Evolutionary conservation across 2,888 invertebrate genomes (phyloP), one percentile per base, ranked within the genome.

Genomic region (Anthrax anthrax): DNA sequence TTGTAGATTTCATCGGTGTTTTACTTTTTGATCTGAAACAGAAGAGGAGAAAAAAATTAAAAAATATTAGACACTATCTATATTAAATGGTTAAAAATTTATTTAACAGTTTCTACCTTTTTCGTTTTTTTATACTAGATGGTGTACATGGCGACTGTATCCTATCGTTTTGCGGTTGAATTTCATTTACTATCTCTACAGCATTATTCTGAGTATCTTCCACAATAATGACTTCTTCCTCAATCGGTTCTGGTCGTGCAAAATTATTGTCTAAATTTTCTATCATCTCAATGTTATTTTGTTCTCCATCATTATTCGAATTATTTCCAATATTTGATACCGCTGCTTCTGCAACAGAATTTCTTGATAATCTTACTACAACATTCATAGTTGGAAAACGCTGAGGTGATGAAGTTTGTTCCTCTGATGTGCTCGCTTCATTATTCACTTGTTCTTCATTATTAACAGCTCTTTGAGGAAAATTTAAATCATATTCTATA

Each of bases 91-190:
- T 23, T 4, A 8, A 23, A 39, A 14, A 39, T 36, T 8, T n/a
- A n/a, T n/a, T 6, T 14, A 8, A 44, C 2, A 27, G 37, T n/a
- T 1, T 13, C 34, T 47, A 47, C 50, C 50, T 48, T 50, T 51
- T 51, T 16, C 51, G 48, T 41, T 51, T 51, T 37, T 50, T 51
- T 23, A 4, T 23, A 23, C 13, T 14, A 36, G 36, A 36, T 10
- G 8, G 36, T 23, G 23, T 23, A 23, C 4, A 8, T 23, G n/a
- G 36, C 14, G 8, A 14, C 13, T 36, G 13, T n/a, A 36, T 36
- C 13, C 10, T 14, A 6, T 23, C 23, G 8, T 23, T 23, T 8
- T 4, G 8, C 8, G 23, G 23, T 23, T 8, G 4, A 8, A 23
- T 23, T 23, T 23, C 23, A 23, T 23, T 23, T 23, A 23, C 4